Base-by-base conservation (phyloP, 2,888 invertebrate species). In the Ophion ellenae region DNA sequence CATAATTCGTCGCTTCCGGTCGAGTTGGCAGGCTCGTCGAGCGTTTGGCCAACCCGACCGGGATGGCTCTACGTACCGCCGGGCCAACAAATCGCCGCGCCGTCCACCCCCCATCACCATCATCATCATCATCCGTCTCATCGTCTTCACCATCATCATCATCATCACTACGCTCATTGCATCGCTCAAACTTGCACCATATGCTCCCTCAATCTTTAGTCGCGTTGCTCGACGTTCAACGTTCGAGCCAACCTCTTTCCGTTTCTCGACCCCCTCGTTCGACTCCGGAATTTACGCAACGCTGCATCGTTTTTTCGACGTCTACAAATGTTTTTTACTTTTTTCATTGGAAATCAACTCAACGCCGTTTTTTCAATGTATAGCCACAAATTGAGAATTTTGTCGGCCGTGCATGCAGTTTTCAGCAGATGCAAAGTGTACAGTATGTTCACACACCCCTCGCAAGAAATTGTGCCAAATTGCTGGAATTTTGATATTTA, bases 141-240 rank as follows among this genome's bases (percentile, higher is more conserved):
- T 69, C 90, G 87, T 82, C 81, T 79, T 85, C 86, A 87, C 79
- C 88, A 87, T 74, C 87, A 87, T 82, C 88, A 88, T 86, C 90
- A 90, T 87, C 90, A 90, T 88, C 91, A 92, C 66, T 91, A 92
- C 82, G 88, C 92, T 59, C 92, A 92, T 83, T 94, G 94, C 88
- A 90, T 94, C 86, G 91, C 93, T 86, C 93, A 93, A 90, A 92
- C 92, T 81, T 94, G 94, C 90, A 92, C 93, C 81, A 94, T 94
- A 90, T 94, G 94, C 90, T 94, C 93, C 84, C 90, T 93, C 40
- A 94, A 94, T 89, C 92, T 94, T 75, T 93, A 91, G 89, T 86
- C 20, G n/a, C 47, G 10, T 24, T 45, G 24, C 45, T 63, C 7
- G 47, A 69, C 40, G 61, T 6, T 20, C 61, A 24, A 40, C 28